A percentile compares a stretch with the other conserved stretches of the same genome.
Evolutionary conservation across 2,797 vertebrate genomes (phyloP).

Genomic region (Gymnoscopelus braueri): DNA sequence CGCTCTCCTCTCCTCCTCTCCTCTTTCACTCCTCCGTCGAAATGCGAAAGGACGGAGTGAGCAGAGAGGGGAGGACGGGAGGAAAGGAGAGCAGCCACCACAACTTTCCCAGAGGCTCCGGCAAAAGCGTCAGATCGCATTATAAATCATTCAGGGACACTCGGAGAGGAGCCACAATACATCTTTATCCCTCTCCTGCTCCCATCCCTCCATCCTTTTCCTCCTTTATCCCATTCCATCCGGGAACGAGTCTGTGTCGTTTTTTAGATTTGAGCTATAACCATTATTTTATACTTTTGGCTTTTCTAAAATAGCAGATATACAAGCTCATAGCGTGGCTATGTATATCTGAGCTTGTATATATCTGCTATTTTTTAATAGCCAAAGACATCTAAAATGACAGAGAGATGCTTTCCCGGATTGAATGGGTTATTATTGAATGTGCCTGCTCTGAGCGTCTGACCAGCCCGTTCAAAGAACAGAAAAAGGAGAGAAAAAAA

Average conservation of each 20-base stretch:
- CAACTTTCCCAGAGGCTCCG: constrained; percentile 75
- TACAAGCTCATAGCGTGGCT: too few species aligned
- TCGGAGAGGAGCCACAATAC: constrained; percentile 68
- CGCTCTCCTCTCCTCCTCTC: constrained; percentile 10
- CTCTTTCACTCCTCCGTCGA: constrained; percentile 14
- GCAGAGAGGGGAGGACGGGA: constrained; percentile 23
- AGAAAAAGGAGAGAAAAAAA: neutral
- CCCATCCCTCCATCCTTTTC: constrained; percentile 58
- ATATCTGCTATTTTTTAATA: too few species aligned
- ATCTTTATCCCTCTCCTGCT: constrained; percentile 60
- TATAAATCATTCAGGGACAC: constrained; percentile 80
- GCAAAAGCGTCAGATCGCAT: constrained; percentile 71
- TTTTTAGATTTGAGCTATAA: too few species aligned
- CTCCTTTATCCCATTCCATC: constrained; percentile 66
- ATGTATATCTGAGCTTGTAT: too few species aligned
- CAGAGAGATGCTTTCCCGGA: too few species aligned
- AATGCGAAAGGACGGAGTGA: constrained; percentile 39
- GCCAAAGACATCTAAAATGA: too few species aligned
- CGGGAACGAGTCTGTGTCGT: too few species aligned
- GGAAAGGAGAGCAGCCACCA: constrained; percentile 44
- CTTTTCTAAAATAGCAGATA: too few species aligned
- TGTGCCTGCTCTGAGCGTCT: constrained; percentile 48
- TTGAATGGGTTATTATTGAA: too few species aligned
- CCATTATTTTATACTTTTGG: too few species aligned
- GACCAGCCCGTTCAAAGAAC: constrained; percentile 34